Conservation (phyloP, 2,797 vertebrate genomes). For the Danio aesculapii region DNA sequence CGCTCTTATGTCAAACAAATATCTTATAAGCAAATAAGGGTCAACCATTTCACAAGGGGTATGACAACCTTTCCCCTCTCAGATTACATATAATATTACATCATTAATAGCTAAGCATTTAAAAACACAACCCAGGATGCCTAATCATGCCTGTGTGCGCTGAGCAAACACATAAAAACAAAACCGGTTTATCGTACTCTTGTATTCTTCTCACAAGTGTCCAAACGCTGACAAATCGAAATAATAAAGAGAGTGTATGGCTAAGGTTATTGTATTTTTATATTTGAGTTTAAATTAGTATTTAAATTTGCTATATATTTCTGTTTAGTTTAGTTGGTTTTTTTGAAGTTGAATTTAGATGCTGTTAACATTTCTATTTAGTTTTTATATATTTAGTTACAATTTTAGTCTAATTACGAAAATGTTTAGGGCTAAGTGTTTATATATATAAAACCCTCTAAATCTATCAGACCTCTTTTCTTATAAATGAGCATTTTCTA, state of each 20-base stretch:
- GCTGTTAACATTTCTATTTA: no score
- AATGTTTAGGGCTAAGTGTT: no score
- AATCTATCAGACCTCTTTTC: no score
- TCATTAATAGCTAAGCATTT: conserved; percentile 8
- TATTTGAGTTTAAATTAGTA: no score
- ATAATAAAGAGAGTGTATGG: background rate
- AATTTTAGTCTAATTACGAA: no score
- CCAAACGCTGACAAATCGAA: background rate
- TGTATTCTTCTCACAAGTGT: background rate
- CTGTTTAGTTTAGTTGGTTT: no score
- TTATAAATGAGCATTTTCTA: no score
- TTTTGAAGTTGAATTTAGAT: no score
- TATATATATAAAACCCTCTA: no score
- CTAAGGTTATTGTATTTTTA: no score
- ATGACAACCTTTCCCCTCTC: background rate
- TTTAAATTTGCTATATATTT: no score
- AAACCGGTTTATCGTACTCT: conserved; percentile 20
- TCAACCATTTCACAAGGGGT: background rate
- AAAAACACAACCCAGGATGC: background rate
- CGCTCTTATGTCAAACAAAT: background rate
- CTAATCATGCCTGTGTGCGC: conserved; percentile 17
- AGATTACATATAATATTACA: conserved; percentile 1
- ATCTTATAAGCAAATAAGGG: background rate
- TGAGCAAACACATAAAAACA: conserved; percentile 31
- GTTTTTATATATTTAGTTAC: no score